These are phyloP conservation scores for Muntiacus muntjak DNA, from an alignment of 2,113 vertebrate genomes.

Conservation along the genomic window DNA sequence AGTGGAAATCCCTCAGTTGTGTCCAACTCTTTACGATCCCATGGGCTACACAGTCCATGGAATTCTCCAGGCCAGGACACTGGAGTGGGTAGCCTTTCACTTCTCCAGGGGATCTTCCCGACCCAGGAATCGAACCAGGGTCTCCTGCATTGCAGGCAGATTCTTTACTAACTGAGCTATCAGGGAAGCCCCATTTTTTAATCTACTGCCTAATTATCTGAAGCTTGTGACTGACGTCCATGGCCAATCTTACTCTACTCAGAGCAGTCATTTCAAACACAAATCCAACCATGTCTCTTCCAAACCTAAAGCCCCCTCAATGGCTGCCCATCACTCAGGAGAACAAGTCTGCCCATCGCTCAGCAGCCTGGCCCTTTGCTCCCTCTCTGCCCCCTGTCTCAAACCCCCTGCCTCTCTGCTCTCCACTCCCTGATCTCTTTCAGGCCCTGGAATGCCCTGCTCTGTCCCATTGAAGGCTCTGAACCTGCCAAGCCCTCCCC, in stretches of 20 bases:
- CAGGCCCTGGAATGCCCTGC: background rate
- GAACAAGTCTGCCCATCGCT: fast-evolving
- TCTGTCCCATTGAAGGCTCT: background rate
- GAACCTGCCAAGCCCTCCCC: background rate
- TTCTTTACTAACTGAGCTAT: background rate
- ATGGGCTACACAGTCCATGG: background rate
- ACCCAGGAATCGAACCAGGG: background rate
- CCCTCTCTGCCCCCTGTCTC: background rate
- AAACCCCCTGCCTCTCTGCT: background rate
- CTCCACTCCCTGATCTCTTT: too few species aligned
- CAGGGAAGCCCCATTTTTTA: background rate
- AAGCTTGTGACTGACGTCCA: background rate
- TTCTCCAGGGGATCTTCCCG: background rate
- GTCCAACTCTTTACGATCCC: background rate
- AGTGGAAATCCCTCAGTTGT: background rate
- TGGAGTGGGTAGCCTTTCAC: background rate
- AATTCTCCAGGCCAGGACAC: background rate
- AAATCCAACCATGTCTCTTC: background rate
- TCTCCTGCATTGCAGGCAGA: background rate
- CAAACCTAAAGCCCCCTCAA: background rate
- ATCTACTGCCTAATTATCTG: background rate
- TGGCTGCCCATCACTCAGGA: fast-evolving
- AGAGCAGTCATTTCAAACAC: background rate
- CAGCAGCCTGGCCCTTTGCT: background rate
- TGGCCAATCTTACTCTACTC: background rate